Evolutionary conservation across 1,140 invertebrate genomes (phyloP), one percentile per base, ranked within the genome.

Genomic region (Sitophilus oryzae): DNA sequence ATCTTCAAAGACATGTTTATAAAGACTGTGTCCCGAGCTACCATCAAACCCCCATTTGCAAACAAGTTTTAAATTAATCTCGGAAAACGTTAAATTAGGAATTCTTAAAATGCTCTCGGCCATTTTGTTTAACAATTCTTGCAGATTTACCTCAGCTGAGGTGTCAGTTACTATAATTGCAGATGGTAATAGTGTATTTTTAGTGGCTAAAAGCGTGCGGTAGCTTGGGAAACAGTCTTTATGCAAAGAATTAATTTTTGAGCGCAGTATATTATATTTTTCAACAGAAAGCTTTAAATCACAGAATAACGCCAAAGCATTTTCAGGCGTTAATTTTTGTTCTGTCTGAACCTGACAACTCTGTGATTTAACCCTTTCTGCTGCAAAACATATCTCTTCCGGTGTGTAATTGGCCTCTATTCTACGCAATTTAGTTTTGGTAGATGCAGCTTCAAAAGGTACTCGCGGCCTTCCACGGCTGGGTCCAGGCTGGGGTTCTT

Each of bases 251-350:
- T 40, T 40, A n/a, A 14, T 40, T 14, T 11, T 16, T 40, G 37
- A 40, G 5, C 37, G 37, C 37, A 40, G 15, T 40, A 40, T 10
- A 14, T 40, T 40, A 40, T 40, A 16, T 15, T 40, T 40, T 15
- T 40, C 37, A n/a, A 40, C 37, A 40, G 37, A 40, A 40, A 40
- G 37, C 5, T 40, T 40, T 14, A 40, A 40, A 40, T 40, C 37
- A 40, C 14, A 40, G 15, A 11, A 40, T 5, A 40, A 6, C 9
- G 37, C 37, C 14, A 40, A 40, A 40, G 37, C 37, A 5, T 40
- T 40, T 6, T 40, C 37, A 40, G 37, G 9, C 9, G 37, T n/a
- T 16, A 40, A 40, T 40, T 40, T 40, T 40, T 40, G 37, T 14
- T 40, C 37, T 16, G 37, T n/a, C 15, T 10, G 14, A 40, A 40